Conservation (phyloP, 2,113 vertebrate genomes). For the Mustela lutreola region DNA sequence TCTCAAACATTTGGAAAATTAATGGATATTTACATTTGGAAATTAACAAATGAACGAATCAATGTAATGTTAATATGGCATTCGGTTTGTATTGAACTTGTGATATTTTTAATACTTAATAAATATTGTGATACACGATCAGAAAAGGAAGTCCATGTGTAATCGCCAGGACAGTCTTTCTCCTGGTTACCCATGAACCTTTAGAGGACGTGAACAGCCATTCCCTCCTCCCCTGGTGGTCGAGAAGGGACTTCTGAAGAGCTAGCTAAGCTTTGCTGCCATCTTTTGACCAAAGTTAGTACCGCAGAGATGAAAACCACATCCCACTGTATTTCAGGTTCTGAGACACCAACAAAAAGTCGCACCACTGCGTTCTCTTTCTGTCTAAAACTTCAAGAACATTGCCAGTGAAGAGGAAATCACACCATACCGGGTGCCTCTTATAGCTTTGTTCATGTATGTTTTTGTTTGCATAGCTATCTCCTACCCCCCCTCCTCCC, state of each 20-base stretch:
- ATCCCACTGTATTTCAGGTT: background rate
- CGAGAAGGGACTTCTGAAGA: background rate
- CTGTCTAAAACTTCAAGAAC: background rate
- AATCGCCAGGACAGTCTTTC: background rate
- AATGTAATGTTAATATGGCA: background rate
- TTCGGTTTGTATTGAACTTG: background rate
- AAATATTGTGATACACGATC: background rate
- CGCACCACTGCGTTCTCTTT: background rate
- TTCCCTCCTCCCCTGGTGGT: background rate
- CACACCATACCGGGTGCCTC: background rate
- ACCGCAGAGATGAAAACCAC: background rate
- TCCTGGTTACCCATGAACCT: background rate
- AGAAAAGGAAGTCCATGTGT: background rate
- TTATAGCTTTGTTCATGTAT: background rate
- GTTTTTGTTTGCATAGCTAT: background rate
- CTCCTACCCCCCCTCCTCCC: background rate
- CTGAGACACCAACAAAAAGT: background rate
- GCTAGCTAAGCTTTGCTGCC: constrained; percentile 83
- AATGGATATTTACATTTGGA: constrained; percentile 31
- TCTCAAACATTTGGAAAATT: background rate
- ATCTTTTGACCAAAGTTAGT: constrained; percentile 78
- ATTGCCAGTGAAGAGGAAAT: background rate
- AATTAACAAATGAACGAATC: background rate
- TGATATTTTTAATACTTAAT: constrained; percentile 33
- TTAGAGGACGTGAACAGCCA: background rate